phyloP scores from a whole-genome alignment of 2,888 invertebrate species.

The Ormyrus nitidulus region DNA sequence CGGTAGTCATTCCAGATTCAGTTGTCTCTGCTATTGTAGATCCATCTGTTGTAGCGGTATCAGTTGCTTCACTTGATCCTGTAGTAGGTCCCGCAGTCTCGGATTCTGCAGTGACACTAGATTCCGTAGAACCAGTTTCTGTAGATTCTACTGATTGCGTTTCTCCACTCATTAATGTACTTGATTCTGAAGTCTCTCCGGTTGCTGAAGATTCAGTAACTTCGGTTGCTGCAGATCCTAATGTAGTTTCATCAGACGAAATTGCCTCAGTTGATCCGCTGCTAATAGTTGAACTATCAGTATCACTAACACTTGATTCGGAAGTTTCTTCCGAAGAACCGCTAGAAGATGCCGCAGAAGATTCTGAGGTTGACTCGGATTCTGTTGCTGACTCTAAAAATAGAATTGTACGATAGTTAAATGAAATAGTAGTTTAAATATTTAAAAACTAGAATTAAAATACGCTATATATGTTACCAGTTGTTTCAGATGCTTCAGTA shows the following conservation, averaged over 20 bases:
- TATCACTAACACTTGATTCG: constrained; percentile 44
- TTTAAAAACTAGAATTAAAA: neutral
- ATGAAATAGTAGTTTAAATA: neutral
- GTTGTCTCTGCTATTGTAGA: constrained; percentile 50
- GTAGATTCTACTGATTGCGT: constrained; percentile 33
- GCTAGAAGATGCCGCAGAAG: constrained; percentile 30
- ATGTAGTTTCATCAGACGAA: constrained; percentile 56
- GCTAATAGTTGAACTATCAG: constrained; percentile 53
- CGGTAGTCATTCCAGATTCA: constrained; percentile 64
- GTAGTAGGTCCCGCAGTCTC: constrained; percentile 4
- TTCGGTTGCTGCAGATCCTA: constrained; percentile 58
- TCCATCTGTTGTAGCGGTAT: constrained; percentile 47
- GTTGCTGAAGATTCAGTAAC: constrained; percentile 53
- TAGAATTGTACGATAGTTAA: neutral
- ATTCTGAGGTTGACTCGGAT: constrained; percentile 41
- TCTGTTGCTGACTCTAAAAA: constrained; percentile 31
- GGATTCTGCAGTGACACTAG: constrained; percentile 44
- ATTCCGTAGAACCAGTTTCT: constrained; percentile 45
- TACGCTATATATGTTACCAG: constrained; percentile 18
- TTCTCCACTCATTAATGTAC: constrained; percentile 29
- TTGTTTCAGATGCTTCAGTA: constrained; percentile 46
- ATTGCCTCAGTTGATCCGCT: constrained; percentile 56
- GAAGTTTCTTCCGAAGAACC: constrained; percentile 54
- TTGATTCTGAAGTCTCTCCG: constrained; percentile 26
- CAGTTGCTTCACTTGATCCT: constrained; percentile 51